A percentile compares a stretch with the other conserved stretches of the same genome.
Conservation (phyloP, 2,888 invertebrate species). For the Netelia virgata region DNA sequence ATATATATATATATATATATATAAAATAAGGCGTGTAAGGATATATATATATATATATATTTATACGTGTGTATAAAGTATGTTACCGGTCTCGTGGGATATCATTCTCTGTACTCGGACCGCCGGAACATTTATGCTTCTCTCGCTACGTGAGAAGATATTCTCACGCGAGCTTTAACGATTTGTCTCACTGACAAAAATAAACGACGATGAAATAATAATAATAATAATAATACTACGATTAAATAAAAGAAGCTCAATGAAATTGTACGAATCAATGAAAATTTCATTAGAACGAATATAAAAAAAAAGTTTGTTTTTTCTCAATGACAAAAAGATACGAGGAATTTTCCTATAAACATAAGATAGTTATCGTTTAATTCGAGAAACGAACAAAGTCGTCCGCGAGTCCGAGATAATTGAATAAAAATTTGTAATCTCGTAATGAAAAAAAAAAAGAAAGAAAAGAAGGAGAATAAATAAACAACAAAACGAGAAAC, state of each 20-base stretch:
- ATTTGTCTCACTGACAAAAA: neutral
- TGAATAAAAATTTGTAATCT: too few species aligned
- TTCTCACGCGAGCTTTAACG: neutral
- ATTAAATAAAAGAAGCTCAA: neutral
- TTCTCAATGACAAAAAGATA: neutral
- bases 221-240: slow-evolving; percentile 7
- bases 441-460: slow-evolving; percentile 21
- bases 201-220: neutral
- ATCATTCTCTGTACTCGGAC: neutral
- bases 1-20: neutral
- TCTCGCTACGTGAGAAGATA: neutral
- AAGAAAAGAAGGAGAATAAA: slow-evolving; percentile 12
- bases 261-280: neutral
- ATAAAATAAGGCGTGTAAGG: too few species aligned
- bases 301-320: too few species aligned
- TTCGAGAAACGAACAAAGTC: too few species aligned
- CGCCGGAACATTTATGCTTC: neutral
- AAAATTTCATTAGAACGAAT: neutral
- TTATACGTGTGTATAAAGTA: neutral
- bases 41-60: too few species aligned
- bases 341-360: neutral
- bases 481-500: too few species aligned
- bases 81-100: neutral
- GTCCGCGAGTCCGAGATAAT: too few species aligned
- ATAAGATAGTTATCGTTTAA: too few species aligned